Base-by-base conservation (phyloP, 2,113 vertebrate species). In the Eubucco bourcierii region DNA sequence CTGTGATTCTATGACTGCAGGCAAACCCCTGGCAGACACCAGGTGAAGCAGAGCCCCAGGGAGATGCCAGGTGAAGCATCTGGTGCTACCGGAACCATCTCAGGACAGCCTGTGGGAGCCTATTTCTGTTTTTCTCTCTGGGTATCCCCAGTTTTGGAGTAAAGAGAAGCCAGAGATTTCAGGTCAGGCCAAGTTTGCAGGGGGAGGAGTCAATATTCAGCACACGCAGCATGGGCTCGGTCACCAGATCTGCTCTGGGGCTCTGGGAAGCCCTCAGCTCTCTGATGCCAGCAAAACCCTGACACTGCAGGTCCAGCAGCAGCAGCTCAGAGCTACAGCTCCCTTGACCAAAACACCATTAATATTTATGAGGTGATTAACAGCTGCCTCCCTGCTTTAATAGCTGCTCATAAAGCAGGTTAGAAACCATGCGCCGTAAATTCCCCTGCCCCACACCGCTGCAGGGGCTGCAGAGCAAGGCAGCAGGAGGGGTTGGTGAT, bases 341-440 rank as follows among this genome's bases (percentile, higher is more conserved):
- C 60, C 87, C 90, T 66, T 65, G 73, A 9, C 80, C 80, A 71
- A 68, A 84, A 7, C 39, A 12, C 1, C 10, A n/a, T 91, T 61
- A 92, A 95, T 96, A 95, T 95, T 92, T 88, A 95, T 33, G 80
- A 68, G 78, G 55, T 0, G 6, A 82, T 94, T 92, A 86, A 31
- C 20, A 5, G 79, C 24, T n/a, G 5, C 41, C 56, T 76, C 63
- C 67, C 56, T 27, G 87, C 87, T 86, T 27, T 90, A 81, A 90
- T 16, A 34, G 52, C 79, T 72, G 68, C 91, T 88, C 58, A 10
- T 7, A 17, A 84, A 64, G 60, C 41, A 3, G 1, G 39, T 56
- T 21, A 8, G 39, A 66, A 93, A 59, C 83, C 71, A 5, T 7
- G 6, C 4, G 7, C 34, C 8, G 15, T 63, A 29, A 89, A 82